A percentile compares a stretch with the other conserved stretches of the same genome.
Conservation (phyloP, 1,140 invertebrate species). For the Scylla paramamosain region DNA sequence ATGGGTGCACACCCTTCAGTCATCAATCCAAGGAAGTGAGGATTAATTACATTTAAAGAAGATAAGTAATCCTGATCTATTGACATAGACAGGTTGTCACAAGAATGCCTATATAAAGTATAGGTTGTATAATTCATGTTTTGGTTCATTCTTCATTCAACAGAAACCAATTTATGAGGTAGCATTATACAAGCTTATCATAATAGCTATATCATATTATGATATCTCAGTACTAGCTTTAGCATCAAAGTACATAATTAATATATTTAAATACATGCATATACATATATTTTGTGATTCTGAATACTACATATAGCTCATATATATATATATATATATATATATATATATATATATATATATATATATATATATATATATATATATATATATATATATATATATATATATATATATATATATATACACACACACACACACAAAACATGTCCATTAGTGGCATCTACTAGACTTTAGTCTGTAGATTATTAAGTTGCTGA, state of each 20-base stretch:
- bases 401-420: background rate
- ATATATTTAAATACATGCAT: constrained; percentile 8
- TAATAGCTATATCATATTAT: background rate
- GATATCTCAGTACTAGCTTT: background rate
- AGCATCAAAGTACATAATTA: background rate
- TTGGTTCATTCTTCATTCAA: background rate
- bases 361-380: background rate
- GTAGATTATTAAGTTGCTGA: background rate
- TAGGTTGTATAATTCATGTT: background rate
- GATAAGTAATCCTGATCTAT: constrained; percentile 5
- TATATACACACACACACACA: background rate
- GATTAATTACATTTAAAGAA: background rate
- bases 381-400: background rate
- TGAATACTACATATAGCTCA: too few species aligned
- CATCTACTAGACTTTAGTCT: background rate
- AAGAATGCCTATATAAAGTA: background rate
- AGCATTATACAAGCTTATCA: background rate
- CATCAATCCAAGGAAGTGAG: constrained; percentile 69
- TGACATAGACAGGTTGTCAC: background rate
- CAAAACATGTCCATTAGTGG: background rate
- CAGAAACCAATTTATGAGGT: background rate
- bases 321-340: background rate
- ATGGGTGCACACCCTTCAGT: constrained; percentile 73
- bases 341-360: background rate
- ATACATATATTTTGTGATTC: background rate